Evolutionary conservation across 2,113 vertebrate genomes (phyloP), one percentile per base, ranked within the genome.

Genomic region (Gnathonemus echidnorhynchus): DNA sequence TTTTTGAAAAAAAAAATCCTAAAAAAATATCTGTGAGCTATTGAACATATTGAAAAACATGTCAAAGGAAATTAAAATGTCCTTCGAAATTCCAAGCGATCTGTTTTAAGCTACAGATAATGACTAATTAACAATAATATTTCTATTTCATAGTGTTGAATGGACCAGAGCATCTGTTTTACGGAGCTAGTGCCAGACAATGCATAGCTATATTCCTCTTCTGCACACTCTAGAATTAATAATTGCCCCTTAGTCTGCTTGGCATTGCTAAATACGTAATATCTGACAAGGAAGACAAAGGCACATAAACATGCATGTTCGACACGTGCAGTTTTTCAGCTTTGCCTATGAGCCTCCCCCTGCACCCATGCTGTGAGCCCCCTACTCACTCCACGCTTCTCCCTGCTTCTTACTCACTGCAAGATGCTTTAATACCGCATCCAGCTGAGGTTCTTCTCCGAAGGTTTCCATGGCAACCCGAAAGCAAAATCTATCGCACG

Each of bases 401-500:
- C 50, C 52, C 88, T 88, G 58, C 90, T 87, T 90, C 92, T 93
- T 91, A 92, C 91, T 91, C 88, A 90, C 89, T 91, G 90, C 89
- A 90, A 92, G 91, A 92, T 92, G 91, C 90, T 92, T 92, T 90
- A 91, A 90, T 92, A 90, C 91, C 93, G 93, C 92, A 94, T 94
- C 92, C 93, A 94, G 93, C 92, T 93, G 92, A 93, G 93, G 89
- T 93, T 92, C 93, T 92, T 91, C 91, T 93, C 93, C 90, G 93
- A 94, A 94, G 94, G 95, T 96, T 95, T 93, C 95, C 95, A 96
- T 96, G 94, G 96, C 93, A 96, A 96, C 96, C 86, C 90, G 84
- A 89, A 93, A 94, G 90, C 90, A 90, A 95, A 95, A 92, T 92
- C 90, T 92, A 94, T 94, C 91, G 93, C 95, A 94, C 95, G 93